Base-by-base conservation (phyloP, 2,113 vertebrate species). In the Alexandromys fortis region DNA sequence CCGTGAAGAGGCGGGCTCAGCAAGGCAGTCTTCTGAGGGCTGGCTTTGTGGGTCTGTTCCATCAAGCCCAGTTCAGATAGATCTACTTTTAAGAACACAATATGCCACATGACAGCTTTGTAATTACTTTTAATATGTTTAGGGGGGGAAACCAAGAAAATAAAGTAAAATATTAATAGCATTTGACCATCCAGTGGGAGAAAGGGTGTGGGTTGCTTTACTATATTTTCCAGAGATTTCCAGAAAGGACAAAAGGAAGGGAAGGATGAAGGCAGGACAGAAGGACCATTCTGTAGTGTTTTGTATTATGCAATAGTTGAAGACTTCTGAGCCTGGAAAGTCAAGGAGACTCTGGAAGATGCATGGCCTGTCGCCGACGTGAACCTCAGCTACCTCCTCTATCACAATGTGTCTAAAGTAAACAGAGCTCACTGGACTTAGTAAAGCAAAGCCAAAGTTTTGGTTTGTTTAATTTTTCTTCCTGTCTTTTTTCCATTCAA, bases 311-410 rank as follows among this genome's bases (percentile, higher is more conserved):
- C n/a, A 93, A 30, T n/a, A 17, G 38, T 49, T 63, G 26, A 77
- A 82, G 65, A 33, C 79, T 63, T 58, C n/a, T 21, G 89, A 94
- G 65, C 28, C 77, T 78, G 88, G 52, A 82, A 82, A 63, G 63
- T 89, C 90, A 73, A 65, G 75, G 65, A 94, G 75, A 94, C 89
- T 55, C 92, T 63, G 91, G 79, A 87, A 52, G 47, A 55, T 30
- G 70, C 75, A 92, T 38, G 61, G 7, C 3, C 42, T 55, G 49
- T 82, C 73, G 52, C 49, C 52, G 73, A 42, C 33, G 42, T n/a
- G 13, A 89, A 61, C 45, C 35, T 45, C 42, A 67, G 67, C 75
- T 86, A 49, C 13, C 19, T 76, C 77, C 30, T n/a, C 10, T 63
- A 35, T 19, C 26, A 2, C 30, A 4, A 9, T 9, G 35, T 86